Evolutionary conservation across 2,797 vertebrate species (phyloP), one percentile per base, ranked within the genome.

Genomic region (Sebastes diploproa): DNA sequence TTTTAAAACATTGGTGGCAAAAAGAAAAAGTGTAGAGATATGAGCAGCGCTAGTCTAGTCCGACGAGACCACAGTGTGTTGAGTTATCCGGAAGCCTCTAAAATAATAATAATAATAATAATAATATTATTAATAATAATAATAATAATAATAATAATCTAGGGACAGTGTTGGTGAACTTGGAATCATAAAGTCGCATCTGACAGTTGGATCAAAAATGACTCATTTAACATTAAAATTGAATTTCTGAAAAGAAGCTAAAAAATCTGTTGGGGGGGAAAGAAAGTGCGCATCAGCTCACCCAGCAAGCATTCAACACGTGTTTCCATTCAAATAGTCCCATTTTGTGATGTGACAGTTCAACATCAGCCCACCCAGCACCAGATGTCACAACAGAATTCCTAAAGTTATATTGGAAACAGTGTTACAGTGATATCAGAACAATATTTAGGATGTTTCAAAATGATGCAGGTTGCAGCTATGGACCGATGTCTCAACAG

Each of bases 131-230:
- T 30, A 30, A 30, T 30, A 58, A 27, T 62, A 12, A 79, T 36
- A 36, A 34, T 11, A 34, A 52, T 46, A 16, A 46, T n/a, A 62
- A 46, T 18, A 54, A 52, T 59, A 12, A 79, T 74, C 32, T 65
- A 58, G 23, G 23, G 52, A 66, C n/a, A 66, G 54, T 69, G 64
- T 66, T 38, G 64, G 34, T 71, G 36, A 73, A 54, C 72, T 83
- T 84, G 75, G 74, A 86, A 79, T 85, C 62, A 79, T 83, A 77
- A 75, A 67, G 38, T 85, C 66, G 18, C 58, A 63, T 82, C 69
- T 72, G 14, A 81, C 16, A 68, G 68, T 72, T 73, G 32, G 18
- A 67, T 74, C 1, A 36, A 81, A 80, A 81, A 25, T 8, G 2
- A 61, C 16, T 63, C 0, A 16, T 56, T 6, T 7, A 22, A 72